phyloP scores from a whole-genome alignment of 2,888 invertebrate species.

The Carpatolechia fugitivella region DNA sequence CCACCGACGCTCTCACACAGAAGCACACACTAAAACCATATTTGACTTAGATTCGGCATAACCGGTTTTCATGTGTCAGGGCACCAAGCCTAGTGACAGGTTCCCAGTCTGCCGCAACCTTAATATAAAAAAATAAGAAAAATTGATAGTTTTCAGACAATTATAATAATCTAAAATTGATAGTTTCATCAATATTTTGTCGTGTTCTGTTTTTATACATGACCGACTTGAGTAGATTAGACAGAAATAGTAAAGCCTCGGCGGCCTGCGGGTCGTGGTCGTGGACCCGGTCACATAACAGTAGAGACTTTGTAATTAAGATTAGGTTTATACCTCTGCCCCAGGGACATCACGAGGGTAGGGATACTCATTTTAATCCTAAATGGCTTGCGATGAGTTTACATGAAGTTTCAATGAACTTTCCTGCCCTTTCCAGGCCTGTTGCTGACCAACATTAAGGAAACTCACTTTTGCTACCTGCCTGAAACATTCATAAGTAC shows the following conservation, averaged over 20 bases:
- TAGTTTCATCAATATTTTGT: background rate
- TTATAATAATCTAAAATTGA: too few species aligned
- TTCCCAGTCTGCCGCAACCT: too few species aligned
- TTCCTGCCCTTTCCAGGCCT: slow-evolving; percentile 17
- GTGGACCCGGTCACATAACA: background rate
- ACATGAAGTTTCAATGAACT: slow-evolving; percentile 22
- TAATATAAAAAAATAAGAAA: too few species aligned
- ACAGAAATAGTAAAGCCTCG: background rate
- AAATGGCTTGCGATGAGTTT: slow-evolving; percentile 25
- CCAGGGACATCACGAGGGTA: slow-evolving; percentile 19
- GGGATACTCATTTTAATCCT: slow-evolving; percentile 25
- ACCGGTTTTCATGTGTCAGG: too few species aligned
- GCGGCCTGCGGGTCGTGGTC: background rate
- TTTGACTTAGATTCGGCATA: too few species aligned
- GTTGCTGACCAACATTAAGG: slow-evolving; percentile 19
- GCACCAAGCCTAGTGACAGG: too few species aligned
- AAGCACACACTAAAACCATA: too few species aligned
- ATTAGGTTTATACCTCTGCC: slow-evolving; percentile 13
- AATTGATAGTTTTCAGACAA: too few species aligned
- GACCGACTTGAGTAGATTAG: background rate
- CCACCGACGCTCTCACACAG: too few species aligned
- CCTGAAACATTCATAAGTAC: background rate
- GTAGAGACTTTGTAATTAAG: slow-evolving; percentile 13
- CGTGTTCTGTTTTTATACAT: background rate
- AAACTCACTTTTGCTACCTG: slow-evolving; percentile 6